These are phyloP conservation scores for Dyspetes luteomarginatus DNA, from an alignment of 2,888 invertebrate species.

Conservation along the genomic window DNA sequence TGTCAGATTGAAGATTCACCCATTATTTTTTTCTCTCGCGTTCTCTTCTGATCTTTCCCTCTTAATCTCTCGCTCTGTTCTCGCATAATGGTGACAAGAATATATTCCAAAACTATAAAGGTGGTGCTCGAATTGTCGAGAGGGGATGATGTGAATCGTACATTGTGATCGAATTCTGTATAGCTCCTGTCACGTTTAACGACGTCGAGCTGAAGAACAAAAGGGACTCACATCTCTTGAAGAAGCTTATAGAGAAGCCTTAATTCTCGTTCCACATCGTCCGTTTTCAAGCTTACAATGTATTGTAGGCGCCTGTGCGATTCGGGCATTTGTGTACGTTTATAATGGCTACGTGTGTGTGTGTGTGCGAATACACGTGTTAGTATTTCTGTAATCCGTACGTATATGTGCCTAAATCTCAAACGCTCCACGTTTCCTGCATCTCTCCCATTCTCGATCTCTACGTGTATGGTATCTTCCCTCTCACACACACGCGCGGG, in stretches of 20 bases:
- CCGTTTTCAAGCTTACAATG: background rate
- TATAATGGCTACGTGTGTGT: background rate
- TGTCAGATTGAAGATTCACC: background rate
- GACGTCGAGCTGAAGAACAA: conserved; percentile 1
- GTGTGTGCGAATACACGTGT: background rate
- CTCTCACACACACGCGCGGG: background rate
- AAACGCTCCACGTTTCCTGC: background rate
- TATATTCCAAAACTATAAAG: background rate
- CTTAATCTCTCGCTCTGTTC: background rate
- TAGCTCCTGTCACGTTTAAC: conserved; percentile 1
- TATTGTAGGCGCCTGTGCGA: background rate
- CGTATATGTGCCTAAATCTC: background rate
- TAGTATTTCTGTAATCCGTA: background rate
- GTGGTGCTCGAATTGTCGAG: background rate
- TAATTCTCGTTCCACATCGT: conserved; percentile 26
- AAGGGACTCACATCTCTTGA: conserved; percentile 2
- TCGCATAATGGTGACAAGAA: conserved; percentile 2
- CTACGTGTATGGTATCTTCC: background rate
- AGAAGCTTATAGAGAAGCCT: background rate
- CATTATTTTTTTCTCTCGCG: background rate
- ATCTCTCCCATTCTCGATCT: background rate
- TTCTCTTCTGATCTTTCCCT: background rate
- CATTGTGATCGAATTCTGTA: conserved; percentile 21
- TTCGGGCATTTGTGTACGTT: background rate
- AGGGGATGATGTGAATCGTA: background rate